phyloP scores from a whole-genome alignment of 2,888 invertebrate species.

The Steromphala cineraria region DNA sequence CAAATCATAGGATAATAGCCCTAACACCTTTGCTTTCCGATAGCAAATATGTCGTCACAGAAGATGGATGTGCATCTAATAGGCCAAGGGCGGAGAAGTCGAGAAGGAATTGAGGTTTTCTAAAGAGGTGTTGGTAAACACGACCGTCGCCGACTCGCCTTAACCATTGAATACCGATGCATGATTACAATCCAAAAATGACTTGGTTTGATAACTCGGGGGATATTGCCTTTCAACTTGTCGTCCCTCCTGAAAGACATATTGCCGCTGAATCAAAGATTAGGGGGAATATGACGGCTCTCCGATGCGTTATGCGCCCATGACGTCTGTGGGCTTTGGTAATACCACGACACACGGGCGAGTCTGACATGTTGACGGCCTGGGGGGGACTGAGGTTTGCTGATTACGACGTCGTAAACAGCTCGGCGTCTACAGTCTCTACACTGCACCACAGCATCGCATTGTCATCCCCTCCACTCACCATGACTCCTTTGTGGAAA shows the following conservation, averaged over 20 bases:
- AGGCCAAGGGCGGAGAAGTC: conserved; percentile 19
- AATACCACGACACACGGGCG: not conserved
- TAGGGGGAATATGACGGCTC: conserved; percentile 20
- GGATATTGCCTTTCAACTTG: conserved; percentile 22
- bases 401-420: conserved; percentile 14
- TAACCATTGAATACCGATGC: conserved; percentile 34
- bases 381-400: not conserved
- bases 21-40: conserved; percentile 33
- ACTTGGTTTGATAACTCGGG: conserved; percentile 24
- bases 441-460: not conserved
- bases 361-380: not conserved
- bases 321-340: not conserved
- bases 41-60: conserved; percentile 33
- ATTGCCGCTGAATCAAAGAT: conserved; percentile 37
- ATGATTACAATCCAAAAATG: conserved; percentile 34
- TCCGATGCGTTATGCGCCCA: not conserved
- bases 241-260: conserved; percentile 34
- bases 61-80: conserved; percentile 34
- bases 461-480: not conserved
- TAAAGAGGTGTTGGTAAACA: conserved; percentile 20
- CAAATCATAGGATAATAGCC: conserved; percentile 43
- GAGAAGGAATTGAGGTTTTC: not conserved
- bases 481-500: not conserved
- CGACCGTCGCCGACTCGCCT: not conserved
- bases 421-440: not conserved